Base-by-base conservation (phyloP, 2,113 vertebrate genomes). In the Cricetomys ansorgei region DNA sequence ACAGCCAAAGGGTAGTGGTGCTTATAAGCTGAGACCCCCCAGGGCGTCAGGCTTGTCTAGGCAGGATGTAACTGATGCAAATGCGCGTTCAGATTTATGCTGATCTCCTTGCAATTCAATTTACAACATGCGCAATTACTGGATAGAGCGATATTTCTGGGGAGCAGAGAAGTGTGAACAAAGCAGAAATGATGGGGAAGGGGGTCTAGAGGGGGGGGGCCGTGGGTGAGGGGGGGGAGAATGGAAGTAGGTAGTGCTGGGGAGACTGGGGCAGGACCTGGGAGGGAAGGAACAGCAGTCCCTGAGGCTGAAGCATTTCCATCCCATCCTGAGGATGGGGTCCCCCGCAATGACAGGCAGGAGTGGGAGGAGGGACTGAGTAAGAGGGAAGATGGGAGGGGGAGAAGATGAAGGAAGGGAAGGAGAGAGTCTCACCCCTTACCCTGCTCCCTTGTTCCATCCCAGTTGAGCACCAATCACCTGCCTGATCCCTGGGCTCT, bases 51-150 rank as follows among this genome's bases (percentile, higher is more conserved):
- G 31, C 77, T 88, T 76, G 67, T 79, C 53, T 59, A 43, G 40
- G 84, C 29, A 7, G 65, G 19, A 84, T 72, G 40, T 67, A 70
- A 76, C 83, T 90, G 62, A 92, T 34, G 37, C 89, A 92, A 90
- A 81, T 62, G 89, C 67, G 72, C 40, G 8, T 85, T 95, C 50
- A 48, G 89, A 96, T 95, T 93, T 69, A 92, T 85, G 97, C 81
- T 72, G 57, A 57, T 73, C 95, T 88, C 57, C 97, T 80, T 92
- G 96, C 96, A 85, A 81, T 92, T 97, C 84, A 53, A 84, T 95
- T 87, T 89, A 84, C 77, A 94, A 50, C 77, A 50, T n/a, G 94
- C 48, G 34, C 69, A 31, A 88, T 43, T 48, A 90, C 93, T 88
- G 85, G 88, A 48, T 85, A 83, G 89, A 94, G 92, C 76, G 2